Evolutionary conservation across 2,113 vertebrate species (phyloP).

Genomic region (Falcunculus frontatus): DNA sequence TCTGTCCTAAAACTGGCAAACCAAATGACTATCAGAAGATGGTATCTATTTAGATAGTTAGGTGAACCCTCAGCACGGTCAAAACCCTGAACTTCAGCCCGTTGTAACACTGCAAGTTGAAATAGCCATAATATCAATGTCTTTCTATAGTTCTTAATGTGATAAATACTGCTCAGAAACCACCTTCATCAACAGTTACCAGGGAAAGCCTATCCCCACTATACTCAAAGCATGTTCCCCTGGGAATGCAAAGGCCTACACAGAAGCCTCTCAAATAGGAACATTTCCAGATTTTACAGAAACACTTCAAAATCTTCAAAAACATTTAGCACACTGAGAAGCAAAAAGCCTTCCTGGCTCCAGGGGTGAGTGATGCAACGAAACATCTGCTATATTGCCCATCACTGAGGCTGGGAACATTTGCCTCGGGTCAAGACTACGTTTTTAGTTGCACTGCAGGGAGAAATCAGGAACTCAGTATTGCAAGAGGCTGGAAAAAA

Average conservation of each 20-base stretch:
- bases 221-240: fast-evolving
- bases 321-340: neutral
- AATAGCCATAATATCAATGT: neutral
- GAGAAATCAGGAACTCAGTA: slow-evolving; percentile 24
- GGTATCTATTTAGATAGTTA: neutral
- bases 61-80: neutral
- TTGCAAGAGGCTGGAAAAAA: slow-evolving; percentile 1
- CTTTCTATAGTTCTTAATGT: neutral
- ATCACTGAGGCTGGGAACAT: neutral
- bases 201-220: neutral
- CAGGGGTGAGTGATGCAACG: neutral
- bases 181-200: neutral
- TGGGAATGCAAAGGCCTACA: neutral
- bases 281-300: neutral
- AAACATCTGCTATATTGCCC: slow-evolving; percentile 35
- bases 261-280: neutral
- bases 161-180: neutral
- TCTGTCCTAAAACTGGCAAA: neutral
- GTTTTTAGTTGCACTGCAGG: neutral
- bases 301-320: neutral
- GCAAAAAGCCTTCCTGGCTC: slow-evolving; percentile 7
- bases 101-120: neutral
- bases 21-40: neutral
- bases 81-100: neutral
- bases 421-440: neutral